Conservation (phyloP, 1,140 invertebrate species). For the Marisa cornuarietis region DNA sequence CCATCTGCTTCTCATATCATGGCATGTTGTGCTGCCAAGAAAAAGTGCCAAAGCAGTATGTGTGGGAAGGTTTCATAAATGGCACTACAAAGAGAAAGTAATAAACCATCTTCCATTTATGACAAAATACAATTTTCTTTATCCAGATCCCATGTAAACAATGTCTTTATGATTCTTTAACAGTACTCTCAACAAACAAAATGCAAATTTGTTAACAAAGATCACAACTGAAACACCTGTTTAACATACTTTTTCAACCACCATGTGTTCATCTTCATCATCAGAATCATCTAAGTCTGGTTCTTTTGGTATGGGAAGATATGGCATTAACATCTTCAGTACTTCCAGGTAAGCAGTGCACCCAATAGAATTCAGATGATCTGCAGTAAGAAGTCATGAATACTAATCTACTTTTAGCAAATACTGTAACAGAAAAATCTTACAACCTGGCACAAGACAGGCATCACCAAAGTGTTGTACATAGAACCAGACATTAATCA, state of each 20-base stretch:
- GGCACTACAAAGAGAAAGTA: too few relatives aligned
- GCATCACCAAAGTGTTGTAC: not conserved
- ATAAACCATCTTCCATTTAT: too few relatives aligned
- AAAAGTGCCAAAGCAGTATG: too few relatives aligned
- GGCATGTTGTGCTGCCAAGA: too few relatives aligned
- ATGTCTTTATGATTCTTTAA: too few relatives aligned
- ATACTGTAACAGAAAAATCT: too few relatives aligned
- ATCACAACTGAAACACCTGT: not conserved
- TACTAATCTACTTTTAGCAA: too few relatives aligned
- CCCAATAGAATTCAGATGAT: slow-evolving; percentile 20
- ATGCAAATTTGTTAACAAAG: not conserved
- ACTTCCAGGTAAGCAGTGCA: slow-evolving; percentile 33
- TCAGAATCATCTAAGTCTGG: slow-evolving; percentile 41
- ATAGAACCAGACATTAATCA: not conserved
- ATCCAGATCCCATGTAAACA: too few relatives aligned
- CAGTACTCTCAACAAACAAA: too few relatives aligned
- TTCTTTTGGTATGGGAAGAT: slow-evolving; percentile 31
- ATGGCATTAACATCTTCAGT: slow-evolving; percentile 35
- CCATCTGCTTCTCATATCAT: too few relatives aligned
- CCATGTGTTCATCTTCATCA: slow-evolving; percentile 43
- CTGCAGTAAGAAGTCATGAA: slow-evolving; percentile 5
- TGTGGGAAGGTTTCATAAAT: too few relatives aligned
- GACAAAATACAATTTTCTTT: too few relatives aligned
- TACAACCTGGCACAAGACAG: not conserved
- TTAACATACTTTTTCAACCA: slow-evolving; percentile 33